A percentile compares a stretch with the other conserved stretches of the same genome.
phyloP scores from a whole-genome alignment of 2,113 vertebrate genomes.

The Leucoraja erinaceus region DNA sequence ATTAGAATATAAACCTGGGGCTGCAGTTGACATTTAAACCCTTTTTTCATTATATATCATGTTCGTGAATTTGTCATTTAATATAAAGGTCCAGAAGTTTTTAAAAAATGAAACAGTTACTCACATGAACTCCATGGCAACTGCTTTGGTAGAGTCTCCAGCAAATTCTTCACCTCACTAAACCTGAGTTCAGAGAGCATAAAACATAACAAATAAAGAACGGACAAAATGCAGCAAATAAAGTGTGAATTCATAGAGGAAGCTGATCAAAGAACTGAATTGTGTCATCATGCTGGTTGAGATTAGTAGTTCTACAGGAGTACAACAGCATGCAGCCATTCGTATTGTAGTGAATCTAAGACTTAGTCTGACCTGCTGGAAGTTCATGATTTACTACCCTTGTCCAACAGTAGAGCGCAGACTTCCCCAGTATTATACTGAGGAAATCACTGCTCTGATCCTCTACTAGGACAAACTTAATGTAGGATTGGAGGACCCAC shows the following conservation, averaged over 20 bases:
- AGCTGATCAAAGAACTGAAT: neutral
- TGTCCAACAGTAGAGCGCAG: too few relatives aligned
- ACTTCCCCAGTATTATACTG: too few relatives aligned
- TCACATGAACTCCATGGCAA: conserved; percentile 15
- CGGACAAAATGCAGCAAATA: neutral
- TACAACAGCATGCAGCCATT: too few relatives aligned
- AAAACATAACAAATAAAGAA: neutral
- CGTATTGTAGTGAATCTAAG: too few relatives aligned
- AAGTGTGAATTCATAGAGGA: neutral
- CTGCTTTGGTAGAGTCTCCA: neutral
- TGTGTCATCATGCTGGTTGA: too few relatives aligned
- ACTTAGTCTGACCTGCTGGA: too few relatives aligned
- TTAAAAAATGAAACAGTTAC: neutral
- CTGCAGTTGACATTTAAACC: neutral
- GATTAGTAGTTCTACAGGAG: too few relatives aligned
- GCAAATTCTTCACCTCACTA: neutral
- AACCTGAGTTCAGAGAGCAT: neutral
- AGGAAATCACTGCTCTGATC: too few relatives aligned
- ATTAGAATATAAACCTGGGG: neutral
- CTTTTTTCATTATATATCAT: neutral
- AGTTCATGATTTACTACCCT: too few relatives aligned
- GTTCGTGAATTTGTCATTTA: neutral
- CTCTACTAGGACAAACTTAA: too few relatives aligned
- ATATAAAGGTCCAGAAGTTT: neutral
- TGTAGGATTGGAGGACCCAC: too few relatives aligned